These are phyloP conservation scores for Azorinus chamasolen DNA, from an alignment of 2,888 invertebrate genomes.

Conservation along the genomic window DNA sequence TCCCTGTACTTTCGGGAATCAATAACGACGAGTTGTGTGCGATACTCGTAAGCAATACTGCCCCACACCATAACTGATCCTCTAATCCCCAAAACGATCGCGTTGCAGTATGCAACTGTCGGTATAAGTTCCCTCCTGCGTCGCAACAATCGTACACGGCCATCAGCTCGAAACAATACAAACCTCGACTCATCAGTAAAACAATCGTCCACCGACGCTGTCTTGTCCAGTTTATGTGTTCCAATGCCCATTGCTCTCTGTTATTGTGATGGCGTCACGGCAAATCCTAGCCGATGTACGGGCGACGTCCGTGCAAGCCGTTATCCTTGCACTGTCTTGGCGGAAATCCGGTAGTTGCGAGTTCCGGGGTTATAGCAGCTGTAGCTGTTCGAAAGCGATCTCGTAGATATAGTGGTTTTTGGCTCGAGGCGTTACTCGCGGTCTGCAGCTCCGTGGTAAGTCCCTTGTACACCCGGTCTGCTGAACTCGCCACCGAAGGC, in stretches of 20 bases:
- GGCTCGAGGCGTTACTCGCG: conserved; percentile 12
- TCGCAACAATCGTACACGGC: no score
- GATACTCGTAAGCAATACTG: no score
- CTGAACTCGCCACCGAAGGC: conserved; percentile 1
- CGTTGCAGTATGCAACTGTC: no score
- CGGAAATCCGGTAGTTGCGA: neutral
- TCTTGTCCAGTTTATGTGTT: conserved; percentile 12
- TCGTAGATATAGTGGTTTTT: conserved; percentile 1
- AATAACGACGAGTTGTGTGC: no score
- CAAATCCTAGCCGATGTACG: neutral
- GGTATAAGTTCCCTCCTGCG: no score
- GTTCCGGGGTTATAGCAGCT: neutral
- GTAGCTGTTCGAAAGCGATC: neutral
- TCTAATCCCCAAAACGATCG: no score
- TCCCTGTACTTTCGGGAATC: no score
- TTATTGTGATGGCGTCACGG: conserved; percentile 2
- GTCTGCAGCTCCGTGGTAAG: conserved; percentile 2
- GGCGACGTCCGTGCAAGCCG: conserved; percentile 16
- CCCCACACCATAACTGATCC: no score
- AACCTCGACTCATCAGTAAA: no score
- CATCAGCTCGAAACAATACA: no score
- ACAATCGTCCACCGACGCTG: no score
- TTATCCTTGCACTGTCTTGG: neutral
- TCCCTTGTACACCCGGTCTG: conserved; percentile 10
- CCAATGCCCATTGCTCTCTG: neutral